Base-by-base conservation (phyloP, 1,140 invertebrate genomes). In the Helicoverpa armigera region DNA sequence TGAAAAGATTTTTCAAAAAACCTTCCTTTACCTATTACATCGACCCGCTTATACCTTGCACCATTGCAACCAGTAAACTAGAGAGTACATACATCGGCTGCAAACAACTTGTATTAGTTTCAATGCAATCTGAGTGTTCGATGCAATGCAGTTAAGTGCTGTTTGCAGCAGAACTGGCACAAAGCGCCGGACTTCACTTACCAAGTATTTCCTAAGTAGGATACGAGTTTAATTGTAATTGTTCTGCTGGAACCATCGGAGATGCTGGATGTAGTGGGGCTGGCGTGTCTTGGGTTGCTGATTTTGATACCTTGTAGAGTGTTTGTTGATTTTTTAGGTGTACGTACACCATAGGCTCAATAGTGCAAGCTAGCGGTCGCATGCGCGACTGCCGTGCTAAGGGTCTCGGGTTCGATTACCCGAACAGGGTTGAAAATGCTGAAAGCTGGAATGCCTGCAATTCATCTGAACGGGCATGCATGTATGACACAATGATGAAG, bases 51-150 rank as follows among this genome's bases (percentile, higher is more conserved):
- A 3, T 58, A 35, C 5, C 29, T 16, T 31, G 31, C 9, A 18
- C 70, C 70, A 31, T 14, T 1, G 13, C 29, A 14, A n/a, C 31
- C 29, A 35, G 53, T 58, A 75, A 61, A 60, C 54, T 75, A 75
- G 16, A 23, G 35, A 67, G 56, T 61, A 48, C 73, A 61, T 75
- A 54, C 51, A 75, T 75, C 73, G 70, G 70, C 50, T n/a, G 54
- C 73, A 54, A 75, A 75, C 73, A 60, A 61, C 73, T 75, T 60
- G 73, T 75, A 75, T 75, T 75, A 75, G 56, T 75, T 75, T 61
- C 73, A 75, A 75, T 75, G 73, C 73, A 61, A 75, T 74, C 31
- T 56, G 70, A 74, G 51, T 58, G 70, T 74, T 74, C 70, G 70
- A 70, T 61, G 73, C 43, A 61, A 75, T 75, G 56, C 73, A 13